These are phyloP conservation scores for Neelides sp. DNA, from an alignment of 1,140 invertebrate genomes.

Conservation along the genomic window DNA sequence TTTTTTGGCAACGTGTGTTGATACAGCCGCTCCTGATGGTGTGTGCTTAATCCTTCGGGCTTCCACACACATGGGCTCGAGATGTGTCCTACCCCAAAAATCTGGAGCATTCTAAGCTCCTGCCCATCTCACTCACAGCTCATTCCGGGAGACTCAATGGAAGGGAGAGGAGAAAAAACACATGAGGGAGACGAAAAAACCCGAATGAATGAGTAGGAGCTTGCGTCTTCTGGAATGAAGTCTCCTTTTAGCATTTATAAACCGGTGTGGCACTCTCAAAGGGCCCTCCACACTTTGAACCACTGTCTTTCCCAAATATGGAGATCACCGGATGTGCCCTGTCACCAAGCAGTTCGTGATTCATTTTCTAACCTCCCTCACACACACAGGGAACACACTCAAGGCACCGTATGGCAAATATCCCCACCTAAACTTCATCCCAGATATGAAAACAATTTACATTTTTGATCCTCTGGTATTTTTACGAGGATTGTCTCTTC, in stretches of 20 bases:
- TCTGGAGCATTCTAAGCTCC: conserved; percentile 3
- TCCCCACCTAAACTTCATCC: no score
- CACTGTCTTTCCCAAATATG: not conserved
- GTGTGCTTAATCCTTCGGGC: conserved; percentile 15
- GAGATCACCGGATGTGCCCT: conserved; percentile 25
- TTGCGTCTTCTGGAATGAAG: not conserved
- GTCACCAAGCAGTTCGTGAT: conserved; percentile 27
- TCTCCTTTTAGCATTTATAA: conserved; percentile 3
- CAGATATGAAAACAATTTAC: no score
- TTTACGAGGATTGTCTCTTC: no score
- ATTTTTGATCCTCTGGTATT: no score
- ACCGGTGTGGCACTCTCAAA: not conserved
- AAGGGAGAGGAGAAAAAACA: conserved; percentile 16
- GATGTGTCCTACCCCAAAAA: conserved; percentile 17
- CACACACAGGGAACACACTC: no score
- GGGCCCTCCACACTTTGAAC: not conserved
- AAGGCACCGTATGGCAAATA: no score
- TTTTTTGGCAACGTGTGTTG: conserved; percentile 27
- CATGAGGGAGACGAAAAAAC: conserved; percentile 13
- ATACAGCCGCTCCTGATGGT: conserved; percentile 22
- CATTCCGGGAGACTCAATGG: conserved; percentile 15
- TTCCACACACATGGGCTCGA: conserved; percentile 5
- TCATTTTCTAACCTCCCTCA: conserved; percentile 22
- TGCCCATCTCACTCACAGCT: not conserved
- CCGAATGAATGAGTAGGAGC: conserved; percentile 14